phyloP scores from a whole-genome alignment of 2,113 vertebrate genomes.

The Struthio camelus region DNA sequence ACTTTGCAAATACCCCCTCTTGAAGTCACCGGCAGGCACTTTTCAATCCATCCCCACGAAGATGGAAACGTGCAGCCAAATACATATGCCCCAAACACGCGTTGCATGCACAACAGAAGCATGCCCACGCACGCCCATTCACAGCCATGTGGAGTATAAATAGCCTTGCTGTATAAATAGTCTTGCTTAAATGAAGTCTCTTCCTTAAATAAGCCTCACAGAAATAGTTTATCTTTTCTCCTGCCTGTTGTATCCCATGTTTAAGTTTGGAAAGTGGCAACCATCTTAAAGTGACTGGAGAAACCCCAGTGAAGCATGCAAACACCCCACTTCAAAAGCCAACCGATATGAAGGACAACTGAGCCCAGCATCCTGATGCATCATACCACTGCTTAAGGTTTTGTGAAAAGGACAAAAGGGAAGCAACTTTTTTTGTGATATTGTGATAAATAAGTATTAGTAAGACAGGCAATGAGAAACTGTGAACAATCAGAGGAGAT shows the following conservation, averaged over 20 bases:
- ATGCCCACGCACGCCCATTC: constrained; percentile 2
- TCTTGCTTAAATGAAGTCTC: constrained; percentile 29
- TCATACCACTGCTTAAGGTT: background rate
- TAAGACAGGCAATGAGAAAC: background rate
- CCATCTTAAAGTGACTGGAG: background rate
- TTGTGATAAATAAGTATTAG: background rate
- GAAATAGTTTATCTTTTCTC: background rate
- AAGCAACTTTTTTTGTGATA: background rate
- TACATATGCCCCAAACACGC: constrained; percentile 11
- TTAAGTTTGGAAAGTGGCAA: constrained; percentile 6
- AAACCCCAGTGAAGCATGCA: background rate
- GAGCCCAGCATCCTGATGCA: background rate
- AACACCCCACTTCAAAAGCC: background rate
- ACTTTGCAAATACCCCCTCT: background rate
- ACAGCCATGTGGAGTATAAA: constrained; percentile 14
- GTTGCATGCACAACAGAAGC: background rate
- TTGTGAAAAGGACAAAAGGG: background rate
- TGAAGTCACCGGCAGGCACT: background rate
- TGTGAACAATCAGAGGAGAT: background rate
- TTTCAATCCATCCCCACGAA: background rate
- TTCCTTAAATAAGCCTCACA: constrained; percentile 31
- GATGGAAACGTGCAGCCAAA: constrained; percentile 16
- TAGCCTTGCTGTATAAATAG: background rate
- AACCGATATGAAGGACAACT: background rate
- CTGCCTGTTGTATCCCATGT: background rate